Base-by-base conservation (phyloP, 2,888 invertebrate genomes). In the Dasysyrphus tricinctus region DNA sequence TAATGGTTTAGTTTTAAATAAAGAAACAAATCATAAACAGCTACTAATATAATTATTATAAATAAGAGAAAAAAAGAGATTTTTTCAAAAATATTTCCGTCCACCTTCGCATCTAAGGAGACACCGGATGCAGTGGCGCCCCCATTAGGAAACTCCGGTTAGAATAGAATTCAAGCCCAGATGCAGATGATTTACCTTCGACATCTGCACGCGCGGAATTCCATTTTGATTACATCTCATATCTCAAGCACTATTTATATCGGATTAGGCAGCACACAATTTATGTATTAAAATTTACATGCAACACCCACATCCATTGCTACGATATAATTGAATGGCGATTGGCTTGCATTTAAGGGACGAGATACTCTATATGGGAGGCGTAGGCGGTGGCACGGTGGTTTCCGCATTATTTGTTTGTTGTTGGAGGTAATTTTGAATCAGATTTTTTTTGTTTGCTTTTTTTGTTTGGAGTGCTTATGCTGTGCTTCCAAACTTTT, bases 291-390 rank as follows among this genome's bases (percentile, higher is more conserved):
- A 51, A 54, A 54, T 72, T 44, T 4, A 65, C 34, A 74, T 78
- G 81, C 47, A 51, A 63, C 67, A 63, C 81, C 86, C 70, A 75
- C 61, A 79, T 69, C 63, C 73, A 47, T 82, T 47, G 82, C 75
- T 86, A 86, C 75, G 86, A 75, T 86, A 79, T 86, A 75, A 73
- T 74, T 81, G 69, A 81, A 74, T 75, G 81, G 81, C 81, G 69
- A 56, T 77, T 85, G 70, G 67, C 77, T 86, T 77, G 77, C 85
- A 69, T 75, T 49, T 75, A 76, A 75, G 57, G 78, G 74, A 81
- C 78, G 47, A 74, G 76, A 77, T 54, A 74, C 54, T 81, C 82
- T 81, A 85, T 70, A 75, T 78, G 72, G 82, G 70, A 70, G 75
- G 65, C 75, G 67, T 49, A 57, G 65, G 39, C 78, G 72, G 42